Percentiles rank a stretch among this genome's conserved stretches.
Evolutionary conservation across 2,113 vertebrate genomes (phyloP).

Genomic region (Genyomyrus donnyi): DNA sequence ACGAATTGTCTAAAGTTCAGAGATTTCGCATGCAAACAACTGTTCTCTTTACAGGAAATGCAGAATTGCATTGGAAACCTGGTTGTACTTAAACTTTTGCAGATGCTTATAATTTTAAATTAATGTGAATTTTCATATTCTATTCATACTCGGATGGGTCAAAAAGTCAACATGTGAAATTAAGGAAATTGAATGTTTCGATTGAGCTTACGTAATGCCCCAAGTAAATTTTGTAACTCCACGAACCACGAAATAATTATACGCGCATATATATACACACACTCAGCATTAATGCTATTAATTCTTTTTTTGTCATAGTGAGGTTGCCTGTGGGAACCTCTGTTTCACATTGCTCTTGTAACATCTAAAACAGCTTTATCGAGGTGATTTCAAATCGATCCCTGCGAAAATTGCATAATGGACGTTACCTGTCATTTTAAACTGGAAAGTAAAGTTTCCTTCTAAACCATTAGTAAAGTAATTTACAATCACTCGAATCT

Average conservation of each 20-base stretch:
- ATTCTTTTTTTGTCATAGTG: background rate
- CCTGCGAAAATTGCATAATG: slow-evolving; percentile 19
- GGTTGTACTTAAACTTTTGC: background rate
- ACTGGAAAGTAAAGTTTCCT: background rate
- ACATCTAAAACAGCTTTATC: slow-evolving; percentile 1
- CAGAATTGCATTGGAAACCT: background rate
- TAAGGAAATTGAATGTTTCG: background rate
- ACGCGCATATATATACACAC: background rate
- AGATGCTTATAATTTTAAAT: background rate
- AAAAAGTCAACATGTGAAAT: background rate
- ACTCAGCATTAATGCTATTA: background rate
- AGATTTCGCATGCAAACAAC: slow-evolving; percentile 33
- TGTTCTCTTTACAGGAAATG: background rate
- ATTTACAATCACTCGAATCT: background rate
- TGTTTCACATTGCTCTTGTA: background rate
- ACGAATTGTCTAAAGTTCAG: slow-evolving; percentile 60
- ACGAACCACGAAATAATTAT: background rate
- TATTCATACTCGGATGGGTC: background rate
- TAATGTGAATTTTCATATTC: background rate
- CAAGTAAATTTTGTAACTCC: background rate
- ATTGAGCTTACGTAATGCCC: background rate
- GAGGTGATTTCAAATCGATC: slow-evolving; percentile 10
- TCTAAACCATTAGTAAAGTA: slow-evolving; percentile 12
- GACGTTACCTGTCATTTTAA: slow-evolving; percentile 15
- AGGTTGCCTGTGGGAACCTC: background rate